Base-by-base conservation (phyloP, 2,797 vertebrate species). In the Crenuchus spilurus region DNA sequence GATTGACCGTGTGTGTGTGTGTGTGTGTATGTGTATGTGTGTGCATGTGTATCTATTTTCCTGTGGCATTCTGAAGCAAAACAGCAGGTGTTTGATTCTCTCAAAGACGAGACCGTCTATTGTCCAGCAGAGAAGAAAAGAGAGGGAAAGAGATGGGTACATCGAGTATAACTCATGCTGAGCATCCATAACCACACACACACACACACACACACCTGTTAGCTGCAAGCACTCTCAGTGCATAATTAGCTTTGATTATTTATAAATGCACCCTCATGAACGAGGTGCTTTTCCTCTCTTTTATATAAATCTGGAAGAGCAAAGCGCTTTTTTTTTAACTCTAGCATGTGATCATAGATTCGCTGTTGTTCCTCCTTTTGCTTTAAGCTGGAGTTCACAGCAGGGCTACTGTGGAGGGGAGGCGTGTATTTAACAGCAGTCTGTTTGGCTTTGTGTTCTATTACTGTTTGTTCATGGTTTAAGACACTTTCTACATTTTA, bases 71-170 rank as follows among this genome's bases (percentile, higher is more conserved):
- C 54, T 46, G 31, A 9, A 57, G 33, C 13, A 61, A n/a, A 72
- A 54, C 44, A 72, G 55, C 35, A 72, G 63, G 55, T 68, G 76
- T 73, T 72, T 62, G 55, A 70, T 63, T 76, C 54, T 7, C 1
- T 54, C 72, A 74, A 11, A 55, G n/a, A 24, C 26, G 30, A 75
- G 24, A 75, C 58, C 52, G 28, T 63, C 39, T n/a, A 70, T 37
- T 14, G 22, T 55, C 74, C 68, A 71, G 42, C 60, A 22, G 41
- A 65, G 61, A 66, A 31, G 44, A 70, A 60, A 60, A 44, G 54
- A 63, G 26, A 4, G 52, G 46, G 22, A 61, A 39, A 37, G 42
- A 55, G 52, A 31, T n/a, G n/a, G 26, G 6, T 14, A 52, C 37
- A 26, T 44, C 16, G 24, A 65, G 42, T 20, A 22, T 37, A 20